Base-by-base conservation (phyloP, 2,113 vertebrate genomes). In the Argyrosomus japonicus region DNA sequence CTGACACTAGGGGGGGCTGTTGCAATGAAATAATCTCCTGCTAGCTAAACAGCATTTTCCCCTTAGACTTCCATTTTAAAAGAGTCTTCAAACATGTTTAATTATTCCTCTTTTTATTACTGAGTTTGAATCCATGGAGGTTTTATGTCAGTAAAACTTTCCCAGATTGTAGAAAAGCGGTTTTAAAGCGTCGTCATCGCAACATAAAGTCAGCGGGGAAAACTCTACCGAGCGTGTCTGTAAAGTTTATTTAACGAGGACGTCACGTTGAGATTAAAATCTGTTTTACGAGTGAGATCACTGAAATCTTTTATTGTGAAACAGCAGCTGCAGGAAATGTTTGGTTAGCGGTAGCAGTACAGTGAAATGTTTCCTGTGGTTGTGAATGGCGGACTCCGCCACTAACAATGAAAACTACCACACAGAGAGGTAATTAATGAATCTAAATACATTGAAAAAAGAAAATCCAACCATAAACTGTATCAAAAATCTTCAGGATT, bases 401-500 rank as follows among this genome's bases (percentile, higher is more conserved):
- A 58, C 23, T 19, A 29, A 19, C n/a, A 21, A 15, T 29, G 1
- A 47, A 15, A 32, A 61, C 43, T 27, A 56, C 32, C 18, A 7
- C 5, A 36, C 3, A 54, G 1, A 18, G 14, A 53, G 50, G 11
- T 45, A 4, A 65, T 27, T 3, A 29, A 9, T 45, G 9, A n/a
- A 48, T 58, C n/a, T 23, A 23, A 18, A 57, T 15, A 56, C 17
- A 12, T 4, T 32, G 25, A 53, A 64, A 2, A 65, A n/a, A 48
- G 68, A 45, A 21, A 36, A 47, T 57, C 19, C 0, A 6, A 61
- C 23, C 10, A 9, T 60, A 13, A 56, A 54, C 13, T 50, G 47
- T 73, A 50, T 68, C 1, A 64, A 64, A 68, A 68, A 53, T 69
- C 19, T 72, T 63, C 15, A 81, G 73, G 74, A 64, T 50, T 79